Evolutionary conservation across 2,888 invertebrate genomes (phyloP), one percentile per base, ranked within the genome.

Genomic region (Calameuta filiformis): DNA sequence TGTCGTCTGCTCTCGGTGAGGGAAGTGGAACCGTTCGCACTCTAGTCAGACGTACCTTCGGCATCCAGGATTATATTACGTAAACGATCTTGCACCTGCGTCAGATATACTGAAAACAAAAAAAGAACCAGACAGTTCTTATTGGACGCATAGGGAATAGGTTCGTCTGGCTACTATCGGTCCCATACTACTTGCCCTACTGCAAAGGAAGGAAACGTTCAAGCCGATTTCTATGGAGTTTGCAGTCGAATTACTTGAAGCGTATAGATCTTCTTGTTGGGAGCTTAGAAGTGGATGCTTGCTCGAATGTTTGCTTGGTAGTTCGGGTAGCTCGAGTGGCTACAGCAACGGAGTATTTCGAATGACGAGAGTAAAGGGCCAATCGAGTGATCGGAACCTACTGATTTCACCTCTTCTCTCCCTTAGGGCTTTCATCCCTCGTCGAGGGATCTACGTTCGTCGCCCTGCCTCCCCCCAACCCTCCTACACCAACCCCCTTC

Each of bases 381-480:
- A 77, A 77, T 77, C 77, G 71, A 75, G 75, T 69, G 75, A 77
- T 77, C 77, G 75, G 34, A 75, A 37, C 71, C 69, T 75, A 69
- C 37, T 75, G 77, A 69, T 75, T 75, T 35, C 12, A 35, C 69
- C 34, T 75, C n/a, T 69, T 35, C 69, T 71, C 40, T 35, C 77
- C 75, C 71, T 12, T 35, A 77, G 75, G 71, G 33, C 15, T 31
- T 69, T 69, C 37, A 69, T 75, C 34, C 34, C 76, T 77, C 73
- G 35, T 2, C 30, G 31, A 76, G 9, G 71, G 76, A 68, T 56
- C 23, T 9, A 23, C 56, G 71, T 34, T 15, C 33, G 34, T 69
- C 37, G 37, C 71, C 34, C 34, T 56, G 34, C 73, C 12, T 11
- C 35, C 11, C 30, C 4, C 33, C 3, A 33, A 3, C 30, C 34